Evolutionary conservation across 2,113 vertebrate genomes (phyloP).

Genomic region (Corythornis madagascariensis): DNA sequence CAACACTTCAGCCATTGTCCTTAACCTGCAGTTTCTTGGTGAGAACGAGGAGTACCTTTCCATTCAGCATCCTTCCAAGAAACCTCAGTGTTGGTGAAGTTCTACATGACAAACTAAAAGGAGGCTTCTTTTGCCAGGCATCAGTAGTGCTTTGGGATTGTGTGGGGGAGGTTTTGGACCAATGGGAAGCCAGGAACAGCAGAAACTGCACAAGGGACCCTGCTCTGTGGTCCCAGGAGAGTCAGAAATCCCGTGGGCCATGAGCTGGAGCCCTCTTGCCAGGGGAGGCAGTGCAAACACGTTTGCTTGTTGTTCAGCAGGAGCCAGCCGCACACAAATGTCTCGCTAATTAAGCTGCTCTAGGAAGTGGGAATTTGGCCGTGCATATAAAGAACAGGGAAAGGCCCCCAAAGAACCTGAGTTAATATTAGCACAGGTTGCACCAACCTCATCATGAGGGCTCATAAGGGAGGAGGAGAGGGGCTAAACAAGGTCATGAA

Average conservation of each 20-base stretch:
- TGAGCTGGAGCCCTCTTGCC: not conserved
- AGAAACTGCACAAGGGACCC: not conserved
- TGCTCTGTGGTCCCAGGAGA: not conserved
- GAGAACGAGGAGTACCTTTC: not conserved
- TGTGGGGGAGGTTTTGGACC: not conserved
- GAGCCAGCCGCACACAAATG: not conserved
- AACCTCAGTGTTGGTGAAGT: not conserved
- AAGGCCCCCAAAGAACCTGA: not conserved
- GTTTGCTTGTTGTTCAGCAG: not conserved
- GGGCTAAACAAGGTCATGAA: not conserved
- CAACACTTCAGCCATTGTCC: not conserved
- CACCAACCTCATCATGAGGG: not conserved
- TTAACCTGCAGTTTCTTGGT: not conserved
- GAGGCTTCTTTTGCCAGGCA: not conserved
- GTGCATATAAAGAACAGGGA: not conserved
- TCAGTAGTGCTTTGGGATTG: not conserved
- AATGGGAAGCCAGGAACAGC: not conserved
- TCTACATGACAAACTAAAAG: not conserved
- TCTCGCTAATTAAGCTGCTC: not conserved
- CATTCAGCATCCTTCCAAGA: not conserved
- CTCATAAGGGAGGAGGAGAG: not conserved
- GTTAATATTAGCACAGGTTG: not conserved
- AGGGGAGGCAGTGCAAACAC: not conserved
- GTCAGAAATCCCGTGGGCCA: not conserved
- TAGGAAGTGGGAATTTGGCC: not conserved